Evolutionary conservation across 2,888 invertebrate genomes (phyloP), one percentile per base, ranked within the genome.

Genomic region (Dynastes grantii): DNA sequence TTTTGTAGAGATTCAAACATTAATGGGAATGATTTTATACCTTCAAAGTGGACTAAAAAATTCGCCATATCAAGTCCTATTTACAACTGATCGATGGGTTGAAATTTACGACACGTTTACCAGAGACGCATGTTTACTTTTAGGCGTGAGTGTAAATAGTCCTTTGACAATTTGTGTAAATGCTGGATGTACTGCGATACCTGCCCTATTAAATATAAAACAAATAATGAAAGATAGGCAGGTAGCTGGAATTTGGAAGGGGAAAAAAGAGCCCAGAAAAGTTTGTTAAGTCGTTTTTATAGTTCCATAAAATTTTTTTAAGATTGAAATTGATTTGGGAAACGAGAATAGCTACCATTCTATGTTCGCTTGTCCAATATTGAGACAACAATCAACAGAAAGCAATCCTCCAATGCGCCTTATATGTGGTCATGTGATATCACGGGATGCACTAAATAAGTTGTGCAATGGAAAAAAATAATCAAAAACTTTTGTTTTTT

Each of bases 351-450:
- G 96, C 83, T 98, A 97, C 88, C 99, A 99, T 90, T 99, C 98
- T 5, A 96, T 98, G 87, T 99, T 99, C 90, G 98, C 99, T 29
- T 99, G 99, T 88, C 99, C 99, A 8, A 99, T 99, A 85, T 91
- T 99, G 80, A 93, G 98, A 77, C 98, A 98, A 87, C 99, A 99
- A 88, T 97, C 97, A 64, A 96, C 97, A 0, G 97, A 98, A 84
- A 93, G 93, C 83, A 99, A 99, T 92, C 99, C 99, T 78, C 99
- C 99, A 16, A 98, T 99, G 95, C 92, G 97, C 82, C 92, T 99
- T 80, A 93, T 96, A 2, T 99, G 99, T 89, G 99, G 99, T 2
- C 99, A 99, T 90, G 98, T 99, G 80, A 99, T 99, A 85, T 98
- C 98, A 2, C 92, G 96, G 83, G 99, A 99, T 90, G 99, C 99